These are phyloP conservation scores for Tanaodytes sp. DNA, from an alignment of 2,888 invertebrate species.

Conservation along the genomic window DNA sequence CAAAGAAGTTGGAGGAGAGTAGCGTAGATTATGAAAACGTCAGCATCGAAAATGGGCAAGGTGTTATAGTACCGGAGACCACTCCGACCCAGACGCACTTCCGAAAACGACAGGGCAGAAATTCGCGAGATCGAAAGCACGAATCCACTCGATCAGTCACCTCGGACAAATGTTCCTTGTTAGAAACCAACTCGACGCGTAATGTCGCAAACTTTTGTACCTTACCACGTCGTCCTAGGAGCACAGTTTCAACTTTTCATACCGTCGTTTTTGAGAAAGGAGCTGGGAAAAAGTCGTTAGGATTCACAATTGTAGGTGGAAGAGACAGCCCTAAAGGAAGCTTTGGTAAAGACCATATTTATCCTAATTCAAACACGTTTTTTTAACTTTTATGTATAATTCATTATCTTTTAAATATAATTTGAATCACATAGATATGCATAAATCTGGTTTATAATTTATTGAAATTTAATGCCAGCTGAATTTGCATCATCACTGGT, in stretches of 20 bases:
- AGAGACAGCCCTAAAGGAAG: conserved; percentile 88
- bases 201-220: conserved; percentile 82
- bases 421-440: not conserved
- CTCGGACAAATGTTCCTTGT: conserved; percentile 60
- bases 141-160: conserved; percentile 63
- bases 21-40: conserved; percentile 82
- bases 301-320: conserved; percentile 93
- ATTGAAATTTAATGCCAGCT: too few relatives aligned
- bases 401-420: not conserved
- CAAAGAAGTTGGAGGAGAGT: conserved; percentile 77
- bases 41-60: conserved; percentile 73
- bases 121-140: conserved; percentile 60
- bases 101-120: conserved; percentile 65
- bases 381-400: not conserved
- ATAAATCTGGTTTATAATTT: too few relatives aligned
- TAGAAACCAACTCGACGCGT: conserved; percentile 56
- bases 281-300: conserved; percentile 86
- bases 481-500: too few relatives aligned
- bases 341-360: too few relatives aligned
- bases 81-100: conserved; percentile 72
- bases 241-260: conserved; percentile 80
- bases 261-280: conserved; percentile 87
- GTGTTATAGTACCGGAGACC: conserved; percentile 72
- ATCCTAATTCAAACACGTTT: too few relatives aligned
- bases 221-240: conserved; percentile 80